These are phyloP conservation scores for Poecile montanus DNA, from an alignment of 2,797 vertebrate genomes.

Conservation along the genomic window DNA sequence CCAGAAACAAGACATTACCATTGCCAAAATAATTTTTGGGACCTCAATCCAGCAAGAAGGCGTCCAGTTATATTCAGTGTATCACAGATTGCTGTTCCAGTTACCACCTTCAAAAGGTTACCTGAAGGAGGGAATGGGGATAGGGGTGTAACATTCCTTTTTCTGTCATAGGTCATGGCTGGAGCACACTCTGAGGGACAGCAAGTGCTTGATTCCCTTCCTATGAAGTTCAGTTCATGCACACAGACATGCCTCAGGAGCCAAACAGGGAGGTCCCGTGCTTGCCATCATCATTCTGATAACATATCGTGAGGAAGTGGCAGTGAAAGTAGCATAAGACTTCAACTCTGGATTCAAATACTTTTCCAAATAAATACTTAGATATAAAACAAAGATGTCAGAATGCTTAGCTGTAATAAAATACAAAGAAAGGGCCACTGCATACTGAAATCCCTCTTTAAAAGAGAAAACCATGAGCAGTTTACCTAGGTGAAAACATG, in stretches of 20 bases:
- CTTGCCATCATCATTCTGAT: neutral
- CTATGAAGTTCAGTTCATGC: neutral
- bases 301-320: neutral
- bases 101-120: neutral
- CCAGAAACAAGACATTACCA: neutral
- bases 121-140: neutral
- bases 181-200: accelerated
- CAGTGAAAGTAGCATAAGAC: neutral
- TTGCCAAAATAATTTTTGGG: neutral
- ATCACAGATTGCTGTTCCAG: neutral
- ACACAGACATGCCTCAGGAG: neutral
- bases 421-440: neutral
- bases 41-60: neutral
- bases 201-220: neutral
- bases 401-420: neutral
- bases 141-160: neutral
- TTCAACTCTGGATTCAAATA: neutral
- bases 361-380: neutral
- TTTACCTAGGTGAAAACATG: neutral
- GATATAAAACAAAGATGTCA: neutral
- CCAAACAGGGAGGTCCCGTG: neutral
- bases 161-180: neutral
- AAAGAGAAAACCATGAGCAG: neutral
- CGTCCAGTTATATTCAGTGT: neutral
- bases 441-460: neutral